A percentile compares a stretch with the other conserved stretches of the same genome.
phyloP scores from a whole-genome alignment of 2,888 invertebrate genomes.

The Nemoura dubitans region DNA sequence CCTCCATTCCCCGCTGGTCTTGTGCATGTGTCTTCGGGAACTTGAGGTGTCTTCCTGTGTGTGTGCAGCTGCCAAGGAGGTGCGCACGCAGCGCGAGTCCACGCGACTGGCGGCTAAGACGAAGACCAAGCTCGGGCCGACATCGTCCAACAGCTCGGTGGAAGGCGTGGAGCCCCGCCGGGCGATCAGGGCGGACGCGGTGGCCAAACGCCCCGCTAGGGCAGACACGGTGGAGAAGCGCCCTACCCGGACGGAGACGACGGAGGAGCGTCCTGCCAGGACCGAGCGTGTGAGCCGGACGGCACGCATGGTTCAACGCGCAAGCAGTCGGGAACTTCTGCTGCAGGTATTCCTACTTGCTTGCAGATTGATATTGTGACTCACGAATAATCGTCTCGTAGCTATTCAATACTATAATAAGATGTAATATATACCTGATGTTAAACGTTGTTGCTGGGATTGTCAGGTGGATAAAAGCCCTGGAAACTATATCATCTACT shows the following conservation, averaged over 20 bases:
- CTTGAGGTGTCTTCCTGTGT: too few species aligned
- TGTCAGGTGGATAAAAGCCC: too few species aligned
- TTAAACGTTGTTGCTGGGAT: too few species aligned
- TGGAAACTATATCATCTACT: too few species aligned
- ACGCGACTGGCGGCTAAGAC: slow-evolving; percentile 29
- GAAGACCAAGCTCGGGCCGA: slow-evolving; percentile 56
- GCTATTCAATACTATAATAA: too few species aligned
- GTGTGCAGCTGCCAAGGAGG: background rate
- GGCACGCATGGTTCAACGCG: slow-evolving; percentile 62
- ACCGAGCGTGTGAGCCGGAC: slow-evolving; percentile 52
- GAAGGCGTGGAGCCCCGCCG: slow-evolving; percentile 56
- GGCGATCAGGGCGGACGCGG: slow-evolving; percentile 40
- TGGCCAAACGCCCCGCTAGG: background rate
- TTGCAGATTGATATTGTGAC: too few species aligned
- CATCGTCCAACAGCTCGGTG: slow-evolving; percentile 57
- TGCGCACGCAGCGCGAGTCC: background rate
- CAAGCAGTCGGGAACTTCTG: slow-evolving; percentile 61
- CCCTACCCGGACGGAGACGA: slow-evolving; percentile 46
- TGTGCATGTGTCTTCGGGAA: too few species aligned
- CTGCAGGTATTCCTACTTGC: slow-evolving; percentile 40
- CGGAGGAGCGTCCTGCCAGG: slow-evolving; percentile 50
- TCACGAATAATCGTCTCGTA: too few species aligned
- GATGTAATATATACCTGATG: too few species aligned
- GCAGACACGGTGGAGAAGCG: slow-evolving; percentile 47
- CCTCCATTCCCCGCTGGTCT: too few species aligned